Evolutionary conservation across 2,888 invertebrate species (phyloP).

Genomic region (Andrena camellia): DNA sequence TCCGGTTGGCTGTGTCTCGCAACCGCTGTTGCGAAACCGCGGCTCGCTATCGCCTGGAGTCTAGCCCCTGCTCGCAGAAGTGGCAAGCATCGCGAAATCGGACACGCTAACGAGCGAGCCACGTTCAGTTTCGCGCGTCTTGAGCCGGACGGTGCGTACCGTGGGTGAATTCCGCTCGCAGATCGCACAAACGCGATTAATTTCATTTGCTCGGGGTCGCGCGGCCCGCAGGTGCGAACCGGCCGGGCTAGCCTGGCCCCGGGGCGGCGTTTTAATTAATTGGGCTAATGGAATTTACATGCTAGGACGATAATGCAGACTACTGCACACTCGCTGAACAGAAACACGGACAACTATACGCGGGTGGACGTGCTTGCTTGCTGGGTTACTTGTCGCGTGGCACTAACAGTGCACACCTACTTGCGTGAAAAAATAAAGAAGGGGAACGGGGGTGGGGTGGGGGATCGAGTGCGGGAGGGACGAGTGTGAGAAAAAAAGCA

Average conservation of each 20-base stretch:
- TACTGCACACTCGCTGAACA: constrained; percentile 49
- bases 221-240: constrained; percentile 14
- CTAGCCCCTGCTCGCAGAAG: not conserved
- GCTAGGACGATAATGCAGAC: constrained; percentile 66
- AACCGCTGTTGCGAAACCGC: not conserved
- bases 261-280: constrained; percentile 67
- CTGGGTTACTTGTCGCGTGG: constrained; percentile 25
- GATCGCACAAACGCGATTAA: constrained; percentile 46
- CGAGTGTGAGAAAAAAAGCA: constrained; percentile 40
- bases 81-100: not conserved
- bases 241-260: constrained; percentile 13
- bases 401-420: constrained; percentile 10
- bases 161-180: not conserved
- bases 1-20: not conserved
- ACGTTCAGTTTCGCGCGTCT: constrained; percentile 15
- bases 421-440: constrained; percentile 23
- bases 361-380: constrained; percentile 48
- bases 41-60: not conserved
- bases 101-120: not conserved
- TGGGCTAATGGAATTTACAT: constrained; percentile 69
- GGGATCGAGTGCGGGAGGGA: not conserved
- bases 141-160: not conserved
- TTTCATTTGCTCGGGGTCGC: constrained; percentile 17
- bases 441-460: not conserved
- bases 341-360: constrained; percentile 2